These are phyloP conservation scores for Anguilla megastoma DNA, from an alignment of 2,797 vertebrate species.

Conservation along the genomic window DNA sequence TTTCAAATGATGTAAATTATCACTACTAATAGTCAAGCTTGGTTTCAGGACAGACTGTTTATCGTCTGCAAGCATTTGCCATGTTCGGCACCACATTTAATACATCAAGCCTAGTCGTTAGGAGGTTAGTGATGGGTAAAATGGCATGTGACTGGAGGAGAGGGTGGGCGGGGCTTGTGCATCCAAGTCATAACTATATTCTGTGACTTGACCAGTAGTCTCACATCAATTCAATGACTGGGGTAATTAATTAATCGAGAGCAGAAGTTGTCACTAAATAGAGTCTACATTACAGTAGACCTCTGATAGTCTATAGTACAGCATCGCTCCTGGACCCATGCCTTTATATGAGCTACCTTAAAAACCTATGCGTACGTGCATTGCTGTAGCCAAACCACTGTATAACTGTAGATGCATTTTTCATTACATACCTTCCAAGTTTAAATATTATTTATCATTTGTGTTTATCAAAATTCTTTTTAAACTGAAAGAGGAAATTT, in stretches of 20 bases:
- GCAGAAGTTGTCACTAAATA: too few relatives aligned
- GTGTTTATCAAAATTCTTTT: not conserved
- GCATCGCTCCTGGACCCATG: too few relatives aligned
- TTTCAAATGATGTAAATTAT: not conserved
- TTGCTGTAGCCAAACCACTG: not conserved
- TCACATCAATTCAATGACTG: too few relatives aligned
- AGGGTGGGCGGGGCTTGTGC: not conserved
- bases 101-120: not conserved
- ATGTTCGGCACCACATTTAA: not conserved
- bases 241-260: too few relatives aligned
- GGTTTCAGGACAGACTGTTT: not conserved
- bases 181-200: not conserved
- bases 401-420: not conserved
- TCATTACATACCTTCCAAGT: not conserved
- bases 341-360: not conserved
- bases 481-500: not conserved
- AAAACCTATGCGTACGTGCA: not conserved
- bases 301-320: too few relatives aligned
- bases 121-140: not conserved
- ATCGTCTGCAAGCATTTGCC: not conserved
- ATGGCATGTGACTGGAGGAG: not conserved
- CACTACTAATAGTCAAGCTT: not conserved
- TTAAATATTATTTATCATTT: not conserved
- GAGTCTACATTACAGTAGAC: too few relatives aligned
- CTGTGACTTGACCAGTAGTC: not conserved